phyloP scores from a whole-genome alignment of 2,113 vertebrate species.

The Ptychochromis oligacanthus region DNA sequence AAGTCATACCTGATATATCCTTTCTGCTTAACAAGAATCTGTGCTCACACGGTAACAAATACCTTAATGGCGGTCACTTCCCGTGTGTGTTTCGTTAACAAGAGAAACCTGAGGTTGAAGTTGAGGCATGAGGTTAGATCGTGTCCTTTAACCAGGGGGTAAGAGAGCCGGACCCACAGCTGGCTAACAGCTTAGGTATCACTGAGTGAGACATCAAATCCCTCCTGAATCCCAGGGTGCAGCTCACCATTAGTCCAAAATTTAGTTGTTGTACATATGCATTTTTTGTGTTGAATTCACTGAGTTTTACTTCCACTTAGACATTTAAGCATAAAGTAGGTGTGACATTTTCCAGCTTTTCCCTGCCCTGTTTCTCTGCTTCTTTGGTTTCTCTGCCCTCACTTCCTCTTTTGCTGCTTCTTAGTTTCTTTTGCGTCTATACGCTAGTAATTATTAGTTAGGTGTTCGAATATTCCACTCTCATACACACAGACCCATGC shows the following conservation, averaged over 20 bases:
- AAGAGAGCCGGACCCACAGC: neutral
- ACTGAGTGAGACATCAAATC: neutral
- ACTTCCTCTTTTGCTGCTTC: neutral
- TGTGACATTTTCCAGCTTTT: slow-evolving; percentile 23
- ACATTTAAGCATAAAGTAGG: slow-evolving; percentile 7
- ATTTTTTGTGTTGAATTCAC: slow-evolving; percentile 14
- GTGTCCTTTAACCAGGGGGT: slow-evolving; percentile 30
- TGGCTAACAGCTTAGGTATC: slow-evolving; percentile 16
- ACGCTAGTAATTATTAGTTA: slow-evolving; percentile 41
- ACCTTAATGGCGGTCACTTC: slow-evolving; percentile 30
- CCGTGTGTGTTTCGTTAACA: neutral
- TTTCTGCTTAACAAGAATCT: slow-evolving; percentile 10
- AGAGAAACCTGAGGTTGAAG: neutral
- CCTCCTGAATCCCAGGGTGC: neutral
- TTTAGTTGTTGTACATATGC: slow-evolving; percentile 19
- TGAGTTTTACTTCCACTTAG: neutral
- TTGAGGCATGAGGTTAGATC: neutral
- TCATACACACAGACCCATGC: neutral
- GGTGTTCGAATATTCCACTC: neutral
- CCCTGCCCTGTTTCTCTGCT: neutral
- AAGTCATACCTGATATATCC: neutral
- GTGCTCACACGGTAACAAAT: slow-evolving; percentile 25
- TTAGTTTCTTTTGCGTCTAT: neutral
- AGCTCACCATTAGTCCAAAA: neutral
- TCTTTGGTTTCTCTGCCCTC: neutral